phyloP scores from a whole-genome alignment of 53 echinoderm and acorn worm species.

The Henricia sp. region DNA sequence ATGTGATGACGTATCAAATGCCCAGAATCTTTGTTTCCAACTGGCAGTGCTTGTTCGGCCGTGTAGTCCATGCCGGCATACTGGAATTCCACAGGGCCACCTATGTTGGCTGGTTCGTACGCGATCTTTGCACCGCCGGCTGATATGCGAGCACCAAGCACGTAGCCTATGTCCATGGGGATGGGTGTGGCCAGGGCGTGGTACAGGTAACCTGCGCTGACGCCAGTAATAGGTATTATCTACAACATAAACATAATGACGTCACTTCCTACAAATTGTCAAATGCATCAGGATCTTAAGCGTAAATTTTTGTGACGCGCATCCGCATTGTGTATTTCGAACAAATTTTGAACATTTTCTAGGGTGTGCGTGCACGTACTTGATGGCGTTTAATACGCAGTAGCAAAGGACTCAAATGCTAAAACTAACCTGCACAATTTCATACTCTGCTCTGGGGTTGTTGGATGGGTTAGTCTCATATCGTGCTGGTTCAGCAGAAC shows the following conservation, averaged over 20 bases:
- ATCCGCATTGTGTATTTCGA: too few species aligned
- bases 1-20: slow-evolving; percentile 26
- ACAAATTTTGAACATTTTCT: too few species aligned
- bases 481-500: slow-evolving; percentile 14
- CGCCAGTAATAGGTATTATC: slow-evolving; percentile 2
- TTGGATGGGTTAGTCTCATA: slow-evolving; percentile 1
- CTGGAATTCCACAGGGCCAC: slow-evolving; percentile 42
- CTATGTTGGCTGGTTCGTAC: neutral
- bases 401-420: too few species aligned
- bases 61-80: neutral
- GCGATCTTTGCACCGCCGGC: slow-evolving; percentile 25
- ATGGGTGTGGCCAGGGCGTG: slow-evolving; percentile 9
- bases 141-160: slow-evolving; percentile 6
- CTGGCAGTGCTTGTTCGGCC: neutral
- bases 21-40: neutral
- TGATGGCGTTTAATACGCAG: too few species aligned
- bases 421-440: slow-evolving; percentile 35
- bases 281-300: too few species aligned
- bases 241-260: neutral
- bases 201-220: neutral
- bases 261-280: too few species aligned
- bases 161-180: slow-evolving; percentile 39
- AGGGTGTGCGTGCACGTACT: too few species aligned
- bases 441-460: slow-evolving; percentile 24
- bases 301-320: too few species aligned